These are phyloP conservation scores for Drosophila nannoptera DNA, from an alignment of 1,140 invertebrate species.

Conservation along the genomic window DNA sequence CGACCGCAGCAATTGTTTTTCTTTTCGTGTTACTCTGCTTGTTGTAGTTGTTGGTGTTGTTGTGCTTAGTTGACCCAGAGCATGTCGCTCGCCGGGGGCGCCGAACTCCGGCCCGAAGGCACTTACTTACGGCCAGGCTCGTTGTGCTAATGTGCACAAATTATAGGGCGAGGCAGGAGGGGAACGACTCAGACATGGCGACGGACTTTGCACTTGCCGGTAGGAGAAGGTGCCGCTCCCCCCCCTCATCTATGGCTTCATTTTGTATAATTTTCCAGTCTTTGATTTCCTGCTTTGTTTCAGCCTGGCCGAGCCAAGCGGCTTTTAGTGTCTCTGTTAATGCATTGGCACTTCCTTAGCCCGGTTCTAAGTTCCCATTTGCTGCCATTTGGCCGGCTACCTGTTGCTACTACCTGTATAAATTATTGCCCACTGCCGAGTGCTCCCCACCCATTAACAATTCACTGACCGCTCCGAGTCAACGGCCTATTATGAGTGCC, in stretches of 20 bases:
- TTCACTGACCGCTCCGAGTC: constrained; percentile 73
- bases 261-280: constrained; percentile 69
- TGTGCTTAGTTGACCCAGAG: constrained; percentile 55
- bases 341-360: constrained; percentile 69
- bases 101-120: constrained; percentile 49
- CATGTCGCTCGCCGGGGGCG: constrained; percentile 53
- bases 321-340: constrained; percentile 52
- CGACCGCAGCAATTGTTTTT: constrained; percentile 62
- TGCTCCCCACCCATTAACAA: constrained; percentile 62
- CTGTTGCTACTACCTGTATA: constrained; percentile 42
- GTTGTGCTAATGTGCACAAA: constrained; percentile 71
- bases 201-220: constrained; percentile 31
- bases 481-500: constrained; percentile 63
- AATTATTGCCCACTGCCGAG: constrained; percentile 67
- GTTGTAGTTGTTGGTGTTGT: too few relatives aligned
- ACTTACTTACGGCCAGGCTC: constrained; percentile 63
- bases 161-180: constrained; percentile 35
- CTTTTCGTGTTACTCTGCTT: too few relatives aligned
- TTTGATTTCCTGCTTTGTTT: constrained; percentile 74
- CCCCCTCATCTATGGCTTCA: constrained; percentile 9
- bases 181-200: background rate
- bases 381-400: constrained; percentile 47
- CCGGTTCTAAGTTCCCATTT: constrained; percentile 31
- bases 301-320: constrained; percentile 46
- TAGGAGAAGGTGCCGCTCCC: constrained; percentile 31